These are phyloP conservation scores for Colostygia pectinataria DNA, from an alignment of 2,888 invertebrate genomes.

Conservation along the genomic window DNA sequence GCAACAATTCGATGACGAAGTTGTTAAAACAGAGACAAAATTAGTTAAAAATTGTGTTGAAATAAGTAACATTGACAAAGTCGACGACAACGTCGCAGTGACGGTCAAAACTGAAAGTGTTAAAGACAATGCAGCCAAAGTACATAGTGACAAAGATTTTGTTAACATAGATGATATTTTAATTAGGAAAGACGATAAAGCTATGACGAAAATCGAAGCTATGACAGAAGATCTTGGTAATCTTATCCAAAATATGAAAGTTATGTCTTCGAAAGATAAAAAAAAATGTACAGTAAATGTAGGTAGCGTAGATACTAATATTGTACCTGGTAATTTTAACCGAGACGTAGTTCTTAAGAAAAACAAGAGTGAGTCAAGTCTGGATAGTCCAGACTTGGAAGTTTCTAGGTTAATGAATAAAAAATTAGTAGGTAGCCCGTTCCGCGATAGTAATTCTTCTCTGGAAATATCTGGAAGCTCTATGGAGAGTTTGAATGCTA, in stretches of 20 bases:
- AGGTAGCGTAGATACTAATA: constrained; percentile 43
- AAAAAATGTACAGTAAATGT: constrained; percentile 48
- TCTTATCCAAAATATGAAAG: constrained; percentile 68
- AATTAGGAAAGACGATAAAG: constrained; percentile 47
- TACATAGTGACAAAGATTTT: constrained; percentile 46
- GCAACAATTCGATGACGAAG: constrained; percentile 47
- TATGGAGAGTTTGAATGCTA: constrained; percentile 71
- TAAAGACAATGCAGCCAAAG: constrained; percentile 36
- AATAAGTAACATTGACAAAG: constrained; percentile 46
- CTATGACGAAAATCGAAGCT: constrained; percentile 65
- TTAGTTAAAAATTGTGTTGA: constrained; percentile 53
- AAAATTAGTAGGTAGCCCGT: constrained; percentile 60
- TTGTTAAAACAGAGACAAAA: constrained; percentile 54
- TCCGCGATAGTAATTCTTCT: constrained; percentile 74
- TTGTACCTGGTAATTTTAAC: constrained; percentile 62
- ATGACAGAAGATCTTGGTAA: constrained; percentile 71
- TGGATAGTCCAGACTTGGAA: constrained; percentile 80
- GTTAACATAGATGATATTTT: constrained; percentile 45
- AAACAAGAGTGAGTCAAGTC: constrained; percentile 77
- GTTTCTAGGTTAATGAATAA: constrained; percentile 77
- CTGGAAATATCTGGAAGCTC: constrained; percentile 78
- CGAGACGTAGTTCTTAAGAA: constrained; percentile 75
- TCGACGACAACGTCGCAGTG: constrained; percentile 52
- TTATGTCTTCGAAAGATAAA: constrained; percentile 47
- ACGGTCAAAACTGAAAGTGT: constrained; percentile 50